These are phyloP conservation scores for fruit fly (Drosophila melanogaster) DNA, from an alignment of 1,140 invertebrate species.

Conservation along the genomic window Release_6_plus_ISO1_MT NC_004354.4:7640501-7641000, in stretches of 20 bases:
- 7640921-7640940: neutral
- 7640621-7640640: conserved; percentile 43
- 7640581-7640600: conserved; percentile 20
- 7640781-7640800: neutral
- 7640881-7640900: conserved; percentile 36
- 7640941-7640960: conserved; percentile 25
- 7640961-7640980: conserved; percentile 45
- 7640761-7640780: conserved; percentile 25
- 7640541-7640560: conserved; percentile 19
- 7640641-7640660: conserved; percentile 26
- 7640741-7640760: conserved; percentile 80
- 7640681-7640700: conserved; percentile 81
- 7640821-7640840: conserved; percentile 79
- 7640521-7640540: conserved; percentile 48
- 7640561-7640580: conserved; percentile 12
- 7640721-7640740: conserved; percentile 54
- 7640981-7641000: conserved; percentile 83
- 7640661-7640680: conserved; percentile 59
- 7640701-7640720: conserved; percentile 66
- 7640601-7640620: conserved; percentile 79
- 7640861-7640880: conserved; percentile 75
- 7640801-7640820: conserved; percentile 40
- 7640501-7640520: conserved; percentile 34
- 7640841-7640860: conserved; percentile 81
- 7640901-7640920: neutral